phyloP scores from a whole-genome alignment of 2,113 vertebrate genomes.

The Corythoichthys intestinalis region DNA sequence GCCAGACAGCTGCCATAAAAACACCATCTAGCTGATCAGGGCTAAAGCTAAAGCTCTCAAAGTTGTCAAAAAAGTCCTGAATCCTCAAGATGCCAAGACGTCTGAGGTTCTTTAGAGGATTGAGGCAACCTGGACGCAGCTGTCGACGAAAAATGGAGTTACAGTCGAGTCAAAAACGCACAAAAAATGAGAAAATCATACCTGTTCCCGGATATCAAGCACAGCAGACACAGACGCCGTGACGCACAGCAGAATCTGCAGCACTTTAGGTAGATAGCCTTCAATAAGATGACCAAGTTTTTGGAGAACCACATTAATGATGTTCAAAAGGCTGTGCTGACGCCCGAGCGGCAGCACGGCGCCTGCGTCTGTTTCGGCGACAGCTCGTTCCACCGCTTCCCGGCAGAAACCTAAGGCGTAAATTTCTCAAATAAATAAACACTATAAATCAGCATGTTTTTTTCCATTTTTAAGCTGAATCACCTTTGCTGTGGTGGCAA shows the following conservation, averaged over 20 bases:
- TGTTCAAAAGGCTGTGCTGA: conserved; percentile 87
- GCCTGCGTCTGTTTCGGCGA: conserved; percentile 72
- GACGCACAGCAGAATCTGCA: conserved; percentile 91
- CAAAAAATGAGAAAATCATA: conserved; percentile 35
- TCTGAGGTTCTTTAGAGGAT: conserved; percentile 89
- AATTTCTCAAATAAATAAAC: too few species aligned
- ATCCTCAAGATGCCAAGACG: conserved; percentile 85
- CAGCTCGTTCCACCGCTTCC: conserved; percentile 77
- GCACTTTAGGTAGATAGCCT: conserved; percentile 81
- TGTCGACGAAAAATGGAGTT: conserved; percentile 42
- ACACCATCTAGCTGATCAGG: conserved; percentile 85
- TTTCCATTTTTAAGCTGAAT: neutral
- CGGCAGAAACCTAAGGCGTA: conserved; percentile 76
- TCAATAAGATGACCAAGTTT: conserved; percentile 88
- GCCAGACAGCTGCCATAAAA: conserved; percentile 88
- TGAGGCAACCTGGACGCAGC: conserved; percentile 83
- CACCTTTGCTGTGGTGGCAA: conserved; percentile 80
- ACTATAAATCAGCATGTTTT: neutral
- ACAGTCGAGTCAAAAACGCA: neutral
- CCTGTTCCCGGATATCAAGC: conserved; percentile 84
- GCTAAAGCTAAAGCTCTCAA: conserved; percentile 83
- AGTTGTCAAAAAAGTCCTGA: conserved; percentile 83
- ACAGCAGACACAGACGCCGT: conserved; percentile 75
- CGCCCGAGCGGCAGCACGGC: conserved; percentile 87
- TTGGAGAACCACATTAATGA: conserved; percentile 83